These are phyloP conservation scores for Sclerurus mexicanus DNA, from an alignment of 2,113 vertebrate genomes.

Conservation along the genomic window DNA sequence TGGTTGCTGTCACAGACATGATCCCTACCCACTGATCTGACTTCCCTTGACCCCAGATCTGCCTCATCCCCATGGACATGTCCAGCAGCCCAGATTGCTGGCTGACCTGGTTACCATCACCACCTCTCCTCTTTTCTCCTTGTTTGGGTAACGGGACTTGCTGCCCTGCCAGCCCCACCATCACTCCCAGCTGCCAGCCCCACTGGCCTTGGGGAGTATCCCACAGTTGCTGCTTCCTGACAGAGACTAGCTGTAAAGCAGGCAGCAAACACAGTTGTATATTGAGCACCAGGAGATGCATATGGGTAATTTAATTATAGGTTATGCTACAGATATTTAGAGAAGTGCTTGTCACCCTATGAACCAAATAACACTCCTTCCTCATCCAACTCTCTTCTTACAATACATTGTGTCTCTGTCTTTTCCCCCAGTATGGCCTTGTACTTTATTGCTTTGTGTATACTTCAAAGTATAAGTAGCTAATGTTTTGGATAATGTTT, in stretches of 20 bases:
- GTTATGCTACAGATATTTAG: not conserved
- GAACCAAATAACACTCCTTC: not conserved
- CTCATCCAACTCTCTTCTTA: not conserved
- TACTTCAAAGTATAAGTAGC: not conserved
- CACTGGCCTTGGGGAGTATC: not conserved
- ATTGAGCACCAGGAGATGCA: not conserved
- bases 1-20: not conserved
- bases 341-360: not conserved
- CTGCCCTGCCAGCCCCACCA: not conserved
- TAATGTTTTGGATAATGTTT: not conserved
- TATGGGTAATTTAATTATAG: not conserved
- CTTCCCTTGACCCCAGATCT: not conserved
- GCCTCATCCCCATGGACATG: not conserved
- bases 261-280: not conserved
- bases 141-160: not conserved
- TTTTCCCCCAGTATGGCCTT: not conserved
- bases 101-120: not conserved
- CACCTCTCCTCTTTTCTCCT: not conserved
- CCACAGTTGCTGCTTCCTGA: not conserved
- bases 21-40: not conserved
- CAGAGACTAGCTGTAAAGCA: not conserved
- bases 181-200: not conserved
- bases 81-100: rapidly evolving
- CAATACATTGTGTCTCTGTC: not conserved
- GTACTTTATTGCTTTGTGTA: not conserved